Percentiles rank a stretch among this genome's conserved stretches.
Conservation (phyloP, 2,888 invertebrate species). For the Poecilus cupreus region DNA sequence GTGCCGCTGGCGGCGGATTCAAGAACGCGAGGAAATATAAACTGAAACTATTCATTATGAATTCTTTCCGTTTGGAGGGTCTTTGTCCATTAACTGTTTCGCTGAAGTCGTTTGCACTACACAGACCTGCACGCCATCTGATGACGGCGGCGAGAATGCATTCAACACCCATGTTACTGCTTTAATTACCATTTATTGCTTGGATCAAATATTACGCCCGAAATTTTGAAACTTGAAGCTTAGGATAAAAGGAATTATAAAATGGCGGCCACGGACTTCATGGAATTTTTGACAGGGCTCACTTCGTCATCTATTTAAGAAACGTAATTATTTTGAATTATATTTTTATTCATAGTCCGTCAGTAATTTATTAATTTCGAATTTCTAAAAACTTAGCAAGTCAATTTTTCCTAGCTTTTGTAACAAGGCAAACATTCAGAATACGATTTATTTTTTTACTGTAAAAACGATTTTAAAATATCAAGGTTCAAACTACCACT, state of each 20-base stretch:
- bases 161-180: background rate
- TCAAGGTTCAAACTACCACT: too few species aligned
- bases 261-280: too few species aligned
- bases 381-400: too few species aligned
- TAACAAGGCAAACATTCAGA: too few species aligned
- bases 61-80: conserved; percentile 51
- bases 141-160: background rate
- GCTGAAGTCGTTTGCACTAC: conserved; percentile 8
- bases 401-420: too few species aligned
- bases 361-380: too few species aligned
- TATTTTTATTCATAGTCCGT: too few species aligned
- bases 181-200: background rate
- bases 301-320: too few species aligned
- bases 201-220: background rate
- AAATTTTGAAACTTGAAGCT: background rate
- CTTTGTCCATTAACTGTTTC: conserved; percentile 49
- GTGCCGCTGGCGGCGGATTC: background rate
- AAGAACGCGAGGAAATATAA: conserved; percentile 45
- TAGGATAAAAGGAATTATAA: background rate
- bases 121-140: conserved; percentile 38
- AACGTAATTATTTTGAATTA: too few species aligned
- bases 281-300: too few species aligned
- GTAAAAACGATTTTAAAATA: too few species aligned
- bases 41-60: conserved; percentile 55
- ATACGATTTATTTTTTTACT: too few species aligned